Evolutionary conservation across 2,113 vertebrate species (phyloP), one percentile per base, ranked within the genome.

Genomic region (Nesoenas mayeri): DNA sequence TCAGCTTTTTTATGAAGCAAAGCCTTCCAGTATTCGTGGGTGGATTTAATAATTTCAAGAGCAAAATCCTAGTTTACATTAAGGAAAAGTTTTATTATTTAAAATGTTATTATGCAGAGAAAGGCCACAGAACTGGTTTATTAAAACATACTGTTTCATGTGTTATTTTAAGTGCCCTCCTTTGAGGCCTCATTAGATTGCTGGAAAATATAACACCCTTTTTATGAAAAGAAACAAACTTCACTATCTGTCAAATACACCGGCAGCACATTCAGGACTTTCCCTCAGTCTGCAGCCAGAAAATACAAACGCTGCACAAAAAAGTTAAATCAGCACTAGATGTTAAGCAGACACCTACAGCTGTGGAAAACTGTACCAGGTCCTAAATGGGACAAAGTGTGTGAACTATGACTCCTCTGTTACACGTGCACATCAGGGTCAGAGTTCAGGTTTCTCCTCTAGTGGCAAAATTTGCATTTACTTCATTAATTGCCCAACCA

Each of bases 21-120:
- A 69, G 98, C 98, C 97, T 98, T 99, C 99, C 99, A 99, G 95
- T 97, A 98, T 96, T 98, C 97, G 74, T 99, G 99, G 60, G 99
- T 98, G 75, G 98, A 98, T 91, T 98, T 98, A 87, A 99, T 98
- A 62, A 99, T 94, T 89, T 99, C 97, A 85, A 99, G 71, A 72
- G 99, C 99, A 98, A 99, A 99, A 79, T 98, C 98, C 99, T 99
- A 83, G 79, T 95, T 95, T 54, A 91, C 70, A 92, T 88, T 16
- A 89, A 96, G 82, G 62, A 88, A 74, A 90, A 85, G 38, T 58
- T 86, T 81, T 75, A 74, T 67, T 56, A 86, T 86, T 78, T 72
- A 67, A 93, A 56, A 82, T 24, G 29, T 34, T 70, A 64, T 42
- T 83, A 58, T 89, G 28, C 13, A 78, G 14, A 22, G 83, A 96